These are phyloP conservation scores for Semaprochilodus insignis DNA, from an alignment of 2,797 vertebrate genomes.

Conservation along the genomic window DNA sequence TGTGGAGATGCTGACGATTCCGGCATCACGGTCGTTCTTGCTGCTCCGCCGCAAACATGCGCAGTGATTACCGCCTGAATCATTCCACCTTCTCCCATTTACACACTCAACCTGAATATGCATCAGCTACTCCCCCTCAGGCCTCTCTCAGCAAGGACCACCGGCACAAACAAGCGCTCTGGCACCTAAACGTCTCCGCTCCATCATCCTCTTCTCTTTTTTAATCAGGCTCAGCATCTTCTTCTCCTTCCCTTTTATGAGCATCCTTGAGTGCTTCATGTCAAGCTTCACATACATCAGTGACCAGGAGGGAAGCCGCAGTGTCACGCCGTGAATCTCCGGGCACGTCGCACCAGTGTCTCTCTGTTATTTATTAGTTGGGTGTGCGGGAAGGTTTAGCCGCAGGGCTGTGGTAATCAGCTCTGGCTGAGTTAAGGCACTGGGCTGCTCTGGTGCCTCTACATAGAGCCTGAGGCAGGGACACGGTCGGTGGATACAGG, in stretches of 20 bases:
- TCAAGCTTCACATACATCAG: slow-evolving; percentile 45
- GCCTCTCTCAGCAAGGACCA: slow-evolving; percentile 29
- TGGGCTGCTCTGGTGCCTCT: slow-evolving; percentile 8
- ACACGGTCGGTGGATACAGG: background rate
- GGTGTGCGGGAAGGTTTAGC: slow-evolving; percentile 28
- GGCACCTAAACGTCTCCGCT: slow-evolving; percentile 23
- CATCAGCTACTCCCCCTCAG: slow-evolving; percentile 21
- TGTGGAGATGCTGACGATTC: background rate
- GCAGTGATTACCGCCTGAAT: slow-evolving; percentile 43
- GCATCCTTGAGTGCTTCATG: slow-evolving; percentile 41
- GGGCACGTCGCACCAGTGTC: slow-evolving; percentile 10
- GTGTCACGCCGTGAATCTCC: slow-evolving; percentile 33
- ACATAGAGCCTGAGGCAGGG: background rate
- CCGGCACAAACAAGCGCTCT: slow-evolving; percentile 38
- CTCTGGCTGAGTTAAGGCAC: slow-evolving; percentile 36
- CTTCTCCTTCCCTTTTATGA: slow-evolving; percentile 34
- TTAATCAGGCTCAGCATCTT: slow-evolving; percentile 41
- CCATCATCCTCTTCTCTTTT: slow-evolving; percentile 38
- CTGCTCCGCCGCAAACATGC: slow-evolving; percentile 37
- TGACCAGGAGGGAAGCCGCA: slow-evolving; percentile 28
- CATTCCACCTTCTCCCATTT: slow-evolving; percentile 36
- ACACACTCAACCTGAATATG: slow-evolving; percentile 35
- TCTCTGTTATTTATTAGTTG: slow-evolving; percentile 46
- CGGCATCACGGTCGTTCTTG: slow-evolving; percentile 12
- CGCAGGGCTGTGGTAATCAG: slow-evolving; percentile 39